Conservation (phyloP, 2,797 vertebrate species). For the Nasua narica region DNA sequence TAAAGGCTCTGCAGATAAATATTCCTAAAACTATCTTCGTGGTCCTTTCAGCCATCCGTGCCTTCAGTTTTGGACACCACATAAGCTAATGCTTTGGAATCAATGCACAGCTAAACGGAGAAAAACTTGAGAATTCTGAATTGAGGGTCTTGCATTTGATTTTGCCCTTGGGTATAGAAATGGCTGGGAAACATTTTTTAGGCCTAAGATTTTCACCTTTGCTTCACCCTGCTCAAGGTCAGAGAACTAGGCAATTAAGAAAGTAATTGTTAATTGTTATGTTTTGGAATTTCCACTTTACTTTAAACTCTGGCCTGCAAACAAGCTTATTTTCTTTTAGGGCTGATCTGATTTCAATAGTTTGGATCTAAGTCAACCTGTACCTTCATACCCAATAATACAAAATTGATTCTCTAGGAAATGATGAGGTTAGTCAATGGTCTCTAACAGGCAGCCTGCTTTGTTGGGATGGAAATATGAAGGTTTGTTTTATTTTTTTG, state of each 20-base stretch:
- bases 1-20: slow-evolving; percentile 24
- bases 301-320: slow-evolving; percentile 15
- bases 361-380: slow-evolving; percentile 1
- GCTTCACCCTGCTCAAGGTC: not conserved
- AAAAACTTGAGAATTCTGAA: not conserved
- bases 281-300: slow-evolving; percentile 40
- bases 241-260: slow-evolving; percentile 15
- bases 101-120: not conserved
- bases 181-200: not conserved
- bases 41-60: not conserved
- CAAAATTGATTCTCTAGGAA: slow-evolving; percentile 14
- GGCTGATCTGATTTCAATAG: not conserved
- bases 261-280: slow-evolving; percentile 38
- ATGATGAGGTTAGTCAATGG: not conserved
- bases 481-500: not conserved
- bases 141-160: not conserved
- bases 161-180: not conserved
- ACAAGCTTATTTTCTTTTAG: slow-evolving; percentile 57
- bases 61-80: not conserved
- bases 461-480: not conserved
- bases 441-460: not conserved
- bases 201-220: slow-evolving; percentile 26
- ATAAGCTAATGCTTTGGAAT: slow-evolving; percentile 4
- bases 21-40: not conserved
- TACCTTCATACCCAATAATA: not conserved